phyloP scores from a whole-genome alignment of 2,888 invertebrate genomes.

The Platycnemis pennipes region DNA sequence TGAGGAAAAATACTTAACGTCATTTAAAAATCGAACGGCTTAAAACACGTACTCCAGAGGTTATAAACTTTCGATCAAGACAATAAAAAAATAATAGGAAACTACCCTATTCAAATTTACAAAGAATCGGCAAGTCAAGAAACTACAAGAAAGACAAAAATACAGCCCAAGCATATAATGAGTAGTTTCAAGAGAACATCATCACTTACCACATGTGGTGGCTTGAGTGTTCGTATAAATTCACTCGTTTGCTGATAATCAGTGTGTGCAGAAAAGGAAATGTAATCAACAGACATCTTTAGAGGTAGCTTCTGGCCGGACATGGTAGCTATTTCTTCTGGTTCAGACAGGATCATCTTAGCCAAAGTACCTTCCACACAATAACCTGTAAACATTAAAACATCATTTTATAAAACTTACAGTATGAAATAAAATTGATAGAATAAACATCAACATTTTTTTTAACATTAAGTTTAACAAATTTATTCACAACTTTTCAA shows the following conservation, averaged over 20 bases:
- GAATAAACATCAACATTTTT: not conserved
- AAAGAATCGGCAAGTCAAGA: no score
- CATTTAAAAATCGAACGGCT: no score
- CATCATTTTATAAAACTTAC: not conserved
- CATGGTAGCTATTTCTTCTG: slow-evolving; percentile 97
- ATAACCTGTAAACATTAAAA: slow-evolving; percentile 82
- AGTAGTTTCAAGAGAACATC: no score
- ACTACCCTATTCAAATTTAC: no score
- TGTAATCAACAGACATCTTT: slow-evolving; percentile 99
- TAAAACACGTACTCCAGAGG: no score
- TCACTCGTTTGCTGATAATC: slow-evolving; percentile 99
- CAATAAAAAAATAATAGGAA: no score
- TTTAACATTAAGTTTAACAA: no score
- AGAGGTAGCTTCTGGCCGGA: slow-evolving; percentile 97
- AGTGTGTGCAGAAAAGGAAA: slow-evolving; percentile 99
- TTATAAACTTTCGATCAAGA: no score
- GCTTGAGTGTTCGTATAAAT: slow-evolving; percentile 96
- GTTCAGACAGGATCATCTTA: slow-evolving; percentile 96
- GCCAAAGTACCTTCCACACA: slow-evolving; percentile 95
- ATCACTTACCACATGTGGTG: slow-evolving; percentile 92
- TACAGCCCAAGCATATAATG: not conserved
- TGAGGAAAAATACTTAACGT: no score
- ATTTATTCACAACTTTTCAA: no score
- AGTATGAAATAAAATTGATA: no score
- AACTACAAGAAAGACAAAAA: not conserved